Evolutionary conservation across 2,888 invertebrate genomes (phyloP).

Genomic region (Dryobotodes eremita): DNA sequence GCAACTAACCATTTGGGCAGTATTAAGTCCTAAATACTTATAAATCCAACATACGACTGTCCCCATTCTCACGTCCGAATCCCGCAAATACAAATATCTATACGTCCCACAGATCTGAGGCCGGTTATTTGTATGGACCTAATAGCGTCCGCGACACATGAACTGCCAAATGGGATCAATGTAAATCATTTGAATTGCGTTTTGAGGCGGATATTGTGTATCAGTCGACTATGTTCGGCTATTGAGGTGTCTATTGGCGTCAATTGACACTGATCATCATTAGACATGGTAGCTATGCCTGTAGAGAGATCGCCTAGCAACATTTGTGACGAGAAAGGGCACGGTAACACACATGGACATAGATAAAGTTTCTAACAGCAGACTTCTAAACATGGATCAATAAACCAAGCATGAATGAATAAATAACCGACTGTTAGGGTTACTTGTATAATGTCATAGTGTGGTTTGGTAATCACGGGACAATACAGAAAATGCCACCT

Average conservation of each 20-base stretch:
- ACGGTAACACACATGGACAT: neutral
- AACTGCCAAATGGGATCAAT: constrained; percentile 12
- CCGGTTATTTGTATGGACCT: constrained; percentile 24
- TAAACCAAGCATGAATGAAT: neutral
- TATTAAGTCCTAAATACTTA: neutral
- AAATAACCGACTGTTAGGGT: neutral
- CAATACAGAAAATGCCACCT: neutral
- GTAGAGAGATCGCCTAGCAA: no score
- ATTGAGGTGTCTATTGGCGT: constrained; percentile 20
- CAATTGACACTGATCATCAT: constrained; percentile 37
- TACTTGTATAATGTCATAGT: neutral
- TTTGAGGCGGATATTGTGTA: constrained; percentile 37
- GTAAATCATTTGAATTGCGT: constrained; percentile 35
- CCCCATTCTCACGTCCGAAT: constrained; percentile 10
- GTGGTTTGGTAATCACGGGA: neutral
- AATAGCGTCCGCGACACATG: constrained; percentile 8
- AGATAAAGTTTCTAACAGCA: neutral
- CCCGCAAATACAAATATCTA: constrained; percentile 32
- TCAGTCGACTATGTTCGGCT: neutral
- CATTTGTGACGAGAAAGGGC: neutral
- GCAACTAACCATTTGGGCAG: neutral
- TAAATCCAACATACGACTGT: neutral
- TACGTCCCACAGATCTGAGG: neutral
- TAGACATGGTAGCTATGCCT: neutral
- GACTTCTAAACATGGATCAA: no score